Evolutionary conservation across 2,113 vertebrate genomes (phyloP), one percentile per base, ranked within the genome.

Genomic region (Symphodus melops): DNA sequence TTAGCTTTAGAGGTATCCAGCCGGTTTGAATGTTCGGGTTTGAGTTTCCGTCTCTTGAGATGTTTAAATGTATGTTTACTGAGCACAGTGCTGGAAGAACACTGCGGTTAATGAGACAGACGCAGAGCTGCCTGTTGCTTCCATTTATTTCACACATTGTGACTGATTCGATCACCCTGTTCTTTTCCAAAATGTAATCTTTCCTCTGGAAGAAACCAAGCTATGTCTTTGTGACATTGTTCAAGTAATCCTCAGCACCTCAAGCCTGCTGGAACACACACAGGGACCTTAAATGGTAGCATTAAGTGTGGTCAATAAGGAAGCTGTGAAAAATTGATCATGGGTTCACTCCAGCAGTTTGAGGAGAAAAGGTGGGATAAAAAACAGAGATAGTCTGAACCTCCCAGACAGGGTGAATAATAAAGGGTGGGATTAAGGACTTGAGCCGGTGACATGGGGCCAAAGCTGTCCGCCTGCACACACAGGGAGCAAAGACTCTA

Each of bases 301-400:
- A 49, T 58, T 56, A 68, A 54, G 71, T 55, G 61, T 64, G 69
- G 72, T 75, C 75, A 77, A 73, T 77, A 70, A 80, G 56, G 74
- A 68, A 78, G 60, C 59, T 76, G 66, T 62, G 69, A 71, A 84
- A 81, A 82, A 90, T 54, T 84, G 84, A 91, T 90, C 81, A 85
- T 63, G 66, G 69, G 71, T 85, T 72, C 65, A 59, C 52, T 70
- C 66, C 70, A 69, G 81, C 85, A 79, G 67, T 76, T 63, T 56
- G 48, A 83, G 68, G 77, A 66, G 60, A 58, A 75, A 69, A 55
- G 62, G 59, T 72, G 68, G 65, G 58, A 74, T 66, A 52, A 48
- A 79, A 60, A 55, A 79, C 61, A 33, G 28, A 33, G 68, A 73
- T 60, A 25, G 73, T 51, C 67, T 61, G 59, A 79, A 77, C 20